A percentile compares a stretch with the other conserved stretches of the same genome.
Conservation (phyloP, 2,113 vertebrate species). For the Lanius ludovicianus region DNA sequence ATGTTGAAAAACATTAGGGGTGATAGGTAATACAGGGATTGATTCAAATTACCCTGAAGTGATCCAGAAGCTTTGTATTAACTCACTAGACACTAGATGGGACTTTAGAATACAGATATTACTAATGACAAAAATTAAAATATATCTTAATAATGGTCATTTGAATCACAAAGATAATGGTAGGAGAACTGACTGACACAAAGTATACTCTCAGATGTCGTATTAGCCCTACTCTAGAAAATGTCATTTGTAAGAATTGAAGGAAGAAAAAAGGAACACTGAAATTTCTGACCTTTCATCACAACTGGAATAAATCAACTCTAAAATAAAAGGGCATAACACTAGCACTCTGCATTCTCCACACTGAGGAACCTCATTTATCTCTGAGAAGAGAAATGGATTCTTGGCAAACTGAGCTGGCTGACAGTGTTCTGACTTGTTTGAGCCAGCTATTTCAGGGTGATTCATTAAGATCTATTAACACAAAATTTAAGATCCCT, state of each 20-base stretch:
- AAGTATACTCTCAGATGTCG: neutral
- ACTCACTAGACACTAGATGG: neutral
- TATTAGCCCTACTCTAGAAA: neutral
- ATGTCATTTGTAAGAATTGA: constrained; percentile 19
- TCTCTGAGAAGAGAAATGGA: constrained; percentile 41
- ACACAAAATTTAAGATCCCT: constrained; percentile 70
- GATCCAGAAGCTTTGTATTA: neutral
- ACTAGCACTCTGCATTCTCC: constrained; percentile 9
- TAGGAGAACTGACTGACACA: neutral
- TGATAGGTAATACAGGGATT: neutral
- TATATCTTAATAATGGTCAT: neutral
- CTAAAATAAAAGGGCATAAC: constrained; percentile 42
- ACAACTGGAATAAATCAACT: constrained; percentile 50
- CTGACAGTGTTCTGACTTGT: constrained; percentile 59
- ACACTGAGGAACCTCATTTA: constrained; percentile 31
- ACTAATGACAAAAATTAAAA: neutral
- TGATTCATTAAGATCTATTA: constrained; percentile 73
- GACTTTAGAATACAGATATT: neutral
- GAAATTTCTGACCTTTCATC: constrained; percentile 48
- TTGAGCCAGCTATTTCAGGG: constrained; percentile 71
- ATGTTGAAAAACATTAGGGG: neutral
- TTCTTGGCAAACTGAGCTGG: constrained; percentile 65
- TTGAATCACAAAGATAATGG: neutral
- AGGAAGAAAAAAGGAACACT: constrained; percentile 13
- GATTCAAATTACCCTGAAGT: neutral